These are phyloP conservation scores for Pogonomyrmex californicus DNA, from an alignment of 1,140 invertebrate genomes.

Conservation along the genomic window DNA sequence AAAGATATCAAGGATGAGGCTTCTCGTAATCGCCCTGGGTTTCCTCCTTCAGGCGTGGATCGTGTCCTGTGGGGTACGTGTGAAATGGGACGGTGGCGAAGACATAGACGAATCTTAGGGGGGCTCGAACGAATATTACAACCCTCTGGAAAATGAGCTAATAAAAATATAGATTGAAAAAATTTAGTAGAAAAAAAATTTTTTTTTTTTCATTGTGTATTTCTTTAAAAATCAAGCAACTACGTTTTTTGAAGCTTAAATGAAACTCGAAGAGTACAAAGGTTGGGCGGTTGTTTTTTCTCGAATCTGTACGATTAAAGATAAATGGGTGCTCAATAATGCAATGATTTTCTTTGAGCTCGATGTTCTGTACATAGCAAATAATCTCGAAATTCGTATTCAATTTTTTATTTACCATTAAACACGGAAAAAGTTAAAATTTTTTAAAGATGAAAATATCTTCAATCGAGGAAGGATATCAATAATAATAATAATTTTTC, in stretches of 20 bases:
- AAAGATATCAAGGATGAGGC: conserved; percentile 48
- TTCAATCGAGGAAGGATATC: not conserved
- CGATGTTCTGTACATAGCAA: not conserved
- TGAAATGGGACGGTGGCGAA: not conserved
- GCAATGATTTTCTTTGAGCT: not conserved
- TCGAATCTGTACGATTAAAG: not conserved
- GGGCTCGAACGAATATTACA: not conserved
- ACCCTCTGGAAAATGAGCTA: not conserved
- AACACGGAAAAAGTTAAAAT: not conserved
- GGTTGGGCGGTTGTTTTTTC: not conserved
- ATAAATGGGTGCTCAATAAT: not conserved
- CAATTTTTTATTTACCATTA: not conserved
- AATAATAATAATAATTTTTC: not conserved
- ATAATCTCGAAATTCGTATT: not conserved
- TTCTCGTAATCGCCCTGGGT: conserved; percentile 25
- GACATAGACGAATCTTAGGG: not conserved
- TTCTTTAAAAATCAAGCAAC: not conserved
- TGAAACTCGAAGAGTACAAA: not conserved
- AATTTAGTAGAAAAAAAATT: not conserved
- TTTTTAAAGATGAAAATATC: not conserved
- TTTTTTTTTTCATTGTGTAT: not conserved
- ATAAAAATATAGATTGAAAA: not conserved
- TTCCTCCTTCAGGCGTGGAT: conserved; percentile 46
- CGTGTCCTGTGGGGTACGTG: conserved; percentile 73
- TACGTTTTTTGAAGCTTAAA: not conserved